Evolutionary conservation across 1,140 invertebrate genomes (phyloP).

Genomic region (Drosophila takahashii): DNA sequence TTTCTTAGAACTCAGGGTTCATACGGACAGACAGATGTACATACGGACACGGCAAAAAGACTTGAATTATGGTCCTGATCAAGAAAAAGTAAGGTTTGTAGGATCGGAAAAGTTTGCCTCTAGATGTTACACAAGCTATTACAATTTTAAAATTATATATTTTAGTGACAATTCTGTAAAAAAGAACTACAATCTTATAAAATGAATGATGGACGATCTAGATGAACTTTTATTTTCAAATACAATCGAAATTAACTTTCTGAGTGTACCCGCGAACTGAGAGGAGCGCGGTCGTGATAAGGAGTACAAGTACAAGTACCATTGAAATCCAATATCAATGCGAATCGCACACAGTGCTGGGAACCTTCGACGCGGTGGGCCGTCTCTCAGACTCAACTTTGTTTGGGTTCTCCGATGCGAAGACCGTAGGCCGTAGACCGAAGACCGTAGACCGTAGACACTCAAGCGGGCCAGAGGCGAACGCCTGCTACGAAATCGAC

Average conservation of each 20-base stretch:
- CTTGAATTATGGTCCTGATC: too few species aligned
- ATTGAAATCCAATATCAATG: conserved; percentile 78
- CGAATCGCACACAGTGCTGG: conserved; percentile 51
- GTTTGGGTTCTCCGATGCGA: conserved; percentile 37
- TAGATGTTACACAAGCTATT: too few species aligned
- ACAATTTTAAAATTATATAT: too few species aligned
- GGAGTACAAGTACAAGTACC: conserved; percentile 28
- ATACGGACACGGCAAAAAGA: too few species aligned
- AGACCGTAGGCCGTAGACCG: conserved; percentile 5
- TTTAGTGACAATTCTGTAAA: too few species aligned
- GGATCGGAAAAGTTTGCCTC: too few species aligned
- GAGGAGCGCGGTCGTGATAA: conserved; percentile 32
- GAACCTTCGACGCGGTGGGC: conserved; percentile 43
- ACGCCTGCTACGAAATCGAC: conserved; percentile 9
- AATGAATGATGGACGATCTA: too few species aligned
- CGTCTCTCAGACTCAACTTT: conserved; percentile 7
- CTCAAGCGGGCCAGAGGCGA: conserved; percentile 23
- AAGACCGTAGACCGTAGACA: conserved; percentile 16
- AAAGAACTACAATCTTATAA: too few species aligned
- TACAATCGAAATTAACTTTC: neutral
- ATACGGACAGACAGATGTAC: too few species aligned
- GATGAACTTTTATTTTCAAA: neutral
- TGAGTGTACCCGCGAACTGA: conserved; percentile 7
- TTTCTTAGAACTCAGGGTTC: too few species aligned
- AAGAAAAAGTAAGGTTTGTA: too few species aligned